A percentile compares a stretch with the other conserved stretches of the same genome.
These are phyloP conservation scores for Panzeria rudis DNA, from an alignment of 2,888 invertebrate species.

Conservation along the genomic window DNA sequence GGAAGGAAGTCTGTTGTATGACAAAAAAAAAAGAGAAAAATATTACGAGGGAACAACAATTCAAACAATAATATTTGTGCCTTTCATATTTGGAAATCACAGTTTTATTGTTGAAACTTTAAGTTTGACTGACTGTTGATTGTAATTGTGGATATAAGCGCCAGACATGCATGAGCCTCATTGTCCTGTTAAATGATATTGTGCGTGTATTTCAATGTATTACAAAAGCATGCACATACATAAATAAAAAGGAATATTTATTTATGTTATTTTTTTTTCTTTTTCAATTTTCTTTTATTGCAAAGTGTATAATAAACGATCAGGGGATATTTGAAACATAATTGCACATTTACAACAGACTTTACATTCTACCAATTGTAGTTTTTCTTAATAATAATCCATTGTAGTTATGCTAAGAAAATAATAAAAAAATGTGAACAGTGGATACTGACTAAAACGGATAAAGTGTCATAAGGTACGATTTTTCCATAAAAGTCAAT, in stretches of 20 bases:
- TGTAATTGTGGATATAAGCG: conserved; percentile 5
- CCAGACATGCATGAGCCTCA: conserved; percentile 37
- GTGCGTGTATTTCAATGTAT: conserved; percentile 41
- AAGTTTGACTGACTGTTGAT: conserved; percentile 7
- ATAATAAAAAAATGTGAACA: not conserved
- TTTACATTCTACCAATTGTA: not conserved
- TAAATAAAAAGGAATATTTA: conserved; percentile 43
- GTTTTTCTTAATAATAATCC: not conserved
- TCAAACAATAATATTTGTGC: conserved; percentile 5
- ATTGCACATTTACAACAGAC: not conserved
- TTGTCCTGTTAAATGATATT: conserved; percentile 30
- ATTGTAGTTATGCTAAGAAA: not conserved
- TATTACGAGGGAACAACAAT: not conserved
- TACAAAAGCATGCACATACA: conserved; percentile 20
- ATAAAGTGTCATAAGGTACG: no score
- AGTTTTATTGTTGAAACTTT: conserved; percentile 40
- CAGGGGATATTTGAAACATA: conserved; percentile 14
- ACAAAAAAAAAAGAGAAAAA: conserved; percentile 1
- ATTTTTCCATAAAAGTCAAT: no score
- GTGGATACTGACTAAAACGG: not conserved
- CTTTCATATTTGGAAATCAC: conserved; percentile 42
- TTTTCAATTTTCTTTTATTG: conserved; percentile 25
- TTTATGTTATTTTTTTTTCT: not conserved
- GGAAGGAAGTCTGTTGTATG: conserved; percentile 32
- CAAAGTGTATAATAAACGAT: conserved; percentile 21